These are phyloP conservation scores for Baronia brevicornis DNA, from an alignment of 2,888 invertebrate genomes.

Conservation along the genomic window DNA sequence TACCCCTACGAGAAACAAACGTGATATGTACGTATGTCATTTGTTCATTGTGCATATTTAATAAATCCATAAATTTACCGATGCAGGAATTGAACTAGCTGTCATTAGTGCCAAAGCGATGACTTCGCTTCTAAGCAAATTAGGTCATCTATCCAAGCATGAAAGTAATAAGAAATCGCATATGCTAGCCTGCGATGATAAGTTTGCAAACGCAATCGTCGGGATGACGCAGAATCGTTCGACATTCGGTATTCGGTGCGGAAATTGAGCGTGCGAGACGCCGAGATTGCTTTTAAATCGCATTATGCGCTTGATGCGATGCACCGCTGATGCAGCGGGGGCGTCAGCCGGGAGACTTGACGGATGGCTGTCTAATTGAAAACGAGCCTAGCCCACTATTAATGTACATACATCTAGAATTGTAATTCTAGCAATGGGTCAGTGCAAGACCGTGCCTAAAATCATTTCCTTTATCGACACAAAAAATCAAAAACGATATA, in stretches of 20 bases:
- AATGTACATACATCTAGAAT: no score
- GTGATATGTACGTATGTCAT: not conserved
- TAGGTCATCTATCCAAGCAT: not conserved
- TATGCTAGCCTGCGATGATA: conserved; percentile 1
- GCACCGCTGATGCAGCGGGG: conserved; percentile 20
- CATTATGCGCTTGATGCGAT: conserved; percentile 43
- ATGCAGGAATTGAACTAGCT: no score
- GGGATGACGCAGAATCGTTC: conserved; percentile 26
- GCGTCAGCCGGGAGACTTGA: conserved; percentile 9
- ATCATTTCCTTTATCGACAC: no score
- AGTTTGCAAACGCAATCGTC: conserved; percentile 10
- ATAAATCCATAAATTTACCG: no score
- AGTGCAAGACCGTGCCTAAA: no score
- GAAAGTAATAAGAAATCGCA: conserved; percentile 17
- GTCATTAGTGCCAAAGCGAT: no score
- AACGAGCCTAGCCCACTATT: conserved; percentile 4
- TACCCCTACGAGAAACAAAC: no score
- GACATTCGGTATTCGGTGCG: conserved; percentile 46
- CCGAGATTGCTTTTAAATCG: conserved; percentile 68
- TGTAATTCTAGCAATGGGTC: no score
- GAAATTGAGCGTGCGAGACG: conserved; percentile 57
- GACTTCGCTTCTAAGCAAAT: no score
- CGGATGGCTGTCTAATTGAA: conserved; percentile 14
- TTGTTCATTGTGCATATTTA: not conserved
- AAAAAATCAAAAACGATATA: no score